These are phyloP conservation scores for Uloborus diversus DNA, from an alignment of 1,140 invertebrate genomes.

Conservation along the genomic window DNA sequence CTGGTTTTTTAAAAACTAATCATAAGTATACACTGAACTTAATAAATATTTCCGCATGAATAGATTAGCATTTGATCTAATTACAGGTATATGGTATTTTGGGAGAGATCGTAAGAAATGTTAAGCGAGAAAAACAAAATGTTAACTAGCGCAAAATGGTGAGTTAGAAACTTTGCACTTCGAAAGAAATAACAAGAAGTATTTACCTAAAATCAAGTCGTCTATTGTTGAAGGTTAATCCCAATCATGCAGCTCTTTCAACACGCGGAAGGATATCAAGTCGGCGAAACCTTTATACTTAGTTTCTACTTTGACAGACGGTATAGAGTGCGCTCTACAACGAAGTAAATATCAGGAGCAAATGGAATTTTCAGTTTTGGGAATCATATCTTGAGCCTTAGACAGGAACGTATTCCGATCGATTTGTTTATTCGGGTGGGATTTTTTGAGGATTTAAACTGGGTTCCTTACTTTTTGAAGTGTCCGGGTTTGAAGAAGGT, in stretches of 20 bases:
- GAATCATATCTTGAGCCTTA: background rate
- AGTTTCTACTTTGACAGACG: background rate
- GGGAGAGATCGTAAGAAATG: background rate
- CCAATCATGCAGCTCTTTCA: conserved; percentile 21
- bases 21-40: no score
- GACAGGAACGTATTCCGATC: background rate
- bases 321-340: background rate
- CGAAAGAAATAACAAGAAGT: background rate
- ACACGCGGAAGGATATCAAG: conserved; percentile 15
- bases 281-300: background rate
- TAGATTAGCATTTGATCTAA: background rate
- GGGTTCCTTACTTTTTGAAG: no score
- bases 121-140: background rate
- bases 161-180: background rate
- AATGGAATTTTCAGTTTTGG: background rate
- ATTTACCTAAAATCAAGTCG: no score
- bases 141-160: background rate
- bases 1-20: no score
- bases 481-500: no score
- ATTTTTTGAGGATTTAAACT: no score
- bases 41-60: background rate
- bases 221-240: conserved; percentile 5
- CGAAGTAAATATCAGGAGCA: background rate
- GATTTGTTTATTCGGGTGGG: background rate
- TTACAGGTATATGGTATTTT: background rate